phyloP scores from a whole-genome alignment of 1,140 invertebrate genomes.

The Mylabris phalerata region DNA sequence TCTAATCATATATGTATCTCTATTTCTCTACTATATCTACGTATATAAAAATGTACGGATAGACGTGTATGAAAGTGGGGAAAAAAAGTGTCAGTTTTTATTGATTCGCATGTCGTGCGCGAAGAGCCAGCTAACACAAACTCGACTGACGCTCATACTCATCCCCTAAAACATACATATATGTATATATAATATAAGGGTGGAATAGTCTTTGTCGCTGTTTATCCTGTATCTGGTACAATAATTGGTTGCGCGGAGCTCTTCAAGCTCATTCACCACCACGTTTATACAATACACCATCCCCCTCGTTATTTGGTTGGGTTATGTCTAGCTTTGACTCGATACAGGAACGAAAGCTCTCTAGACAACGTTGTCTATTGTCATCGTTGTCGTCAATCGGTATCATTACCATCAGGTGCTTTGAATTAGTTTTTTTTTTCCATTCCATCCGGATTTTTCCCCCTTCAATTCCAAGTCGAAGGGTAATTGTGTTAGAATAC shows the following conservation, averaged over 20 bases:
- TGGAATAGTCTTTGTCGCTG: conserved; percentile 15
- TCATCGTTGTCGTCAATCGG: no score
- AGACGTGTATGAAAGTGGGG: conserved; percentile 19
- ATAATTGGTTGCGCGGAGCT: conserved; percentile 27
- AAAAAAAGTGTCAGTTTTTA: conserved; percentile 34
- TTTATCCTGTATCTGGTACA: conserved; percentile 27
- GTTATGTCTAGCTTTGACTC: no score
- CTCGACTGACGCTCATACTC: background rate
- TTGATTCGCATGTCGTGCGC: conserved; percentile 32
- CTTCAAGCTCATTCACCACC: conserved; percentile 21
- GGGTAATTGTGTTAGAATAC: no score
- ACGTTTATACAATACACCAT: conserved; percentile 12
- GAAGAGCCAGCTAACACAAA: conserved; percentile 5
- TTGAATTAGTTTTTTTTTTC: no score
- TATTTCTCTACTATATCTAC: conserved; percentile 21
- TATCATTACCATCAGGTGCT: no score
- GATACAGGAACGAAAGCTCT: no score
- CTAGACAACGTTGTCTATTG: no score
- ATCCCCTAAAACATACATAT: no score
- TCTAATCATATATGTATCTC: background rate
- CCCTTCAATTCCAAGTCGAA: no score
- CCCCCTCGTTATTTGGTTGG: background rate
- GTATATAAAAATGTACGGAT: conserved; percentile 20
- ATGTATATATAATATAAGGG: background rate
- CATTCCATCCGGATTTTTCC: no score